Percentiles rank a stretch among this genome's conserved stretches.
Conservation (phyloP, 2,113 vertebrate genomes). For the Arenaria interpres region DNA sequence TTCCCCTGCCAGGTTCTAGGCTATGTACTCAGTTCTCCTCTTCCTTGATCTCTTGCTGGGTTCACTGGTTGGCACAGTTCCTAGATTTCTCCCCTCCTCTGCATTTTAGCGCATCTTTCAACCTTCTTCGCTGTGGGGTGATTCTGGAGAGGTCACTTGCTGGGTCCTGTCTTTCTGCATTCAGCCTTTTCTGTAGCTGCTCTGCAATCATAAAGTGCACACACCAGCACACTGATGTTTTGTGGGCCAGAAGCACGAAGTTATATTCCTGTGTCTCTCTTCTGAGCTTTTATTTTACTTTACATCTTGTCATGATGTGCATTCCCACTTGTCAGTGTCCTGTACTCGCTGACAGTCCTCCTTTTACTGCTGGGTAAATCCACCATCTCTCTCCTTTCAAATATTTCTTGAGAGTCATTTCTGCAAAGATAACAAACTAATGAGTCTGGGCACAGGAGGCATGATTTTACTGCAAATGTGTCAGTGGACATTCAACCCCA, state of each 20-base stretch:
- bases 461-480: neutral
- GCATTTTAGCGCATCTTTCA: neutral
- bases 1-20: neutral
- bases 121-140: neutral
- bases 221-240: neutral
- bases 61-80: neutral
- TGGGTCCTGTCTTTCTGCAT: neutral
- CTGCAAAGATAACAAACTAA: neutral
- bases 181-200: neutral
- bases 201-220: neutral
- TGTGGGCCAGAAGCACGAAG: neutral
- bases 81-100: neutral
- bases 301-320: neutral
- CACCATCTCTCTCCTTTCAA: neutral
- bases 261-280: neutral
- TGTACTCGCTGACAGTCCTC: neutral
- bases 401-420: neutral
- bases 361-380: neutral
- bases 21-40: neutral
- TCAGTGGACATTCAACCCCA: neutral
- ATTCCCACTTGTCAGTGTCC: neutral
- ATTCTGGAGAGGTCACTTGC: neutral
- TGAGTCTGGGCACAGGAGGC: neutral
- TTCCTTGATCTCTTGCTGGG: neutral
- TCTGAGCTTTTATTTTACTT: neutral